Evolutionary conservation across 2,888 invertebrate species (phyloP), one percentile per base, ranked within the genome.

Genomic region (Vannuccia rotundouncinata): DNA sequence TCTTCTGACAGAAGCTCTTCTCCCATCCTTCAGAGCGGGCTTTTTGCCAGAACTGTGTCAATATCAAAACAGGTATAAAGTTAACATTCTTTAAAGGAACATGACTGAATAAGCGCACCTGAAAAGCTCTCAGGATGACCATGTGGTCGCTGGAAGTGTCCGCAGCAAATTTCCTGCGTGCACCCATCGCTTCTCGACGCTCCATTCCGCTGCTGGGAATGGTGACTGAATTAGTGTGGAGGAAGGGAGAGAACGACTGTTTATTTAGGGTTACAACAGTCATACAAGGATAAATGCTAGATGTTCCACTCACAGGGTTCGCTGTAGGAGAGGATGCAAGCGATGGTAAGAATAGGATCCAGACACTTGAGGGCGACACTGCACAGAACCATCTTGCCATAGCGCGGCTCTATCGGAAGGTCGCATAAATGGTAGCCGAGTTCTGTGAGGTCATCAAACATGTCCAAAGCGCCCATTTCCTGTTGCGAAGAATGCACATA

Each of bases 301-400:
- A 45, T 5, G 10, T 76, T 25, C n/a, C 27, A 75, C 77, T 77
- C 5, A 77, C 77, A 80, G 17, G 80, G 79, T 31, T 80, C 92
- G 90, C 91, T 91, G 85, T 92, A 91, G 0, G 95, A 92, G 83
- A 96, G 90, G 83, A 92, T 91, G 85, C 95, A 93, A 0, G 94
- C 94, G 60, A 99, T 92, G 0, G 95, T 95, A 80, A 95, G 89
- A 31, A 98, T 91, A 0, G 97, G 96, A 87, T 95, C 95, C 45
- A 96, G 89, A 87, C 98, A 99, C 87, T 94, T 94, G 83, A 96
- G 91, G 0, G 95, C 92, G 60, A 95, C 91, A 0, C 94, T 92
- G 86, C 94, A 95, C 0, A 99, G 89, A 81, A 99, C 88, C 92
- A 95, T 94, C 88, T 97, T 95, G 1, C 94, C 95, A 74, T 95